Percentiles rank a stretch among this genome's conserved stretches.
Evolutionary conservation across 1,140 invertebrate genomes (phyloP).

Genomic region (Drosophila parabipectinata): DNA sequence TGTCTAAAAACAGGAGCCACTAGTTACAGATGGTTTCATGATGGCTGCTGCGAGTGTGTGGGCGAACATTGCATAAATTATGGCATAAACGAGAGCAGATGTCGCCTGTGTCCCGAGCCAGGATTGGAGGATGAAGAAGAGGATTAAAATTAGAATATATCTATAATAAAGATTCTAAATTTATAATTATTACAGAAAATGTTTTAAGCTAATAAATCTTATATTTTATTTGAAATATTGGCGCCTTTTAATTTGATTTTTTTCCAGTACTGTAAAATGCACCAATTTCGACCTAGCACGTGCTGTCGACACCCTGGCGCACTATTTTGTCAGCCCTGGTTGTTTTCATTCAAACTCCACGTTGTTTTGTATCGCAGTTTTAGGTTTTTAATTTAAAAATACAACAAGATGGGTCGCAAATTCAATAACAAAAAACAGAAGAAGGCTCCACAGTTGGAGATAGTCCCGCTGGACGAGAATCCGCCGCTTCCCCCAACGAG

Average conservation of each 20-base stretch:
- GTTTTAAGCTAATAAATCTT: background rate
- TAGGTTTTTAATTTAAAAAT: conserved; percentile 11
- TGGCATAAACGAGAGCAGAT: conserved; percentile 84
- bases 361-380: conserved; percentile 44
- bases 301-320: conserved; percentile 25
- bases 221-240: background rate
- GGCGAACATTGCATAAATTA: conserved; percentile 89
- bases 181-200: background rate
- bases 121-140: conserved; percentile 50
- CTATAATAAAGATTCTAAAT: background rate
- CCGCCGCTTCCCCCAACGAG: conserved; percentile 62
- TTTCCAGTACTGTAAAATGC: background rate
- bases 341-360: conserved; percentile 59
- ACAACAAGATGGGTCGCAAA: conserved; percentile 68
- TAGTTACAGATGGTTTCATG: conserved; percentile 93
- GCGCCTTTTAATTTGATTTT: background rate
- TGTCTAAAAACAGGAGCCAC: conserved; percentile 67
- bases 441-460: conserved; percentile 66
- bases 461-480: conserved; percentile 77
- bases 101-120: conserved; percentile 59
- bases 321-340: conserved; percentile 3
- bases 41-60: conserved; percentile 97
- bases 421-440: conserved; percentile 65
- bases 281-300: background rate
- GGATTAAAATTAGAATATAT: conserved; percentile 1